phyloP scores from a whole-genome alignment of 1,140 invertebrate genomes.

The Diploscapter pachys region DNA sequence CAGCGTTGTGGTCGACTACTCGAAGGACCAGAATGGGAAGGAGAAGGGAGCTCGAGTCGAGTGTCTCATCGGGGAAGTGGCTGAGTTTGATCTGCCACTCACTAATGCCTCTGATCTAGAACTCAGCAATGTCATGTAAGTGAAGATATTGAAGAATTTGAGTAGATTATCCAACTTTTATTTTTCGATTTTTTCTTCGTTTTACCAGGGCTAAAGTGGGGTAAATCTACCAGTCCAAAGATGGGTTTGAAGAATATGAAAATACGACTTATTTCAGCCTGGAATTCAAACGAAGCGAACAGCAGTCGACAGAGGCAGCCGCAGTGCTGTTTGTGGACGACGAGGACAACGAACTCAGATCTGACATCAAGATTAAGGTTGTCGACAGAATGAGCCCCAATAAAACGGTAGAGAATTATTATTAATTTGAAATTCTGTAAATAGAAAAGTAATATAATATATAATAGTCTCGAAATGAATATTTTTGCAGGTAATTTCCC shows the following conservation, averaged over 20 bases:
- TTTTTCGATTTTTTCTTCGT: too few species aligned
- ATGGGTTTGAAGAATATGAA: neutral
- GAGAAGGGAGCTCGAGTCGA: neutral
- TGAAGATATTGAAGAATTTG: too few species aligned
- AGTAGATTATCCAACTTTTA: too few species aligned
- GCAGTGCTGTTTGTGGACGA: conserved; percentile 30
- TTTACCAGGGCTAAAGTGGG: too few species aligned
- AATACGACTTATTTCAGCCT: neutral
- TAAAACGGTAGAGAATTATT: neutral
- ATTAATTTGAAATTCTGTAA: neutral
- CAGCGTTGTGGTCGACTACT: too few species aligned
- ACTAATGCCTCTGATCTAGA: neutral
- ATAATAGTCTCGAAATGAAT: neutral
- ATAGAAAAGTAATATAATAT: neutral
- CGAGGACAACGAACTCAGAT: conserved; percentile 14
- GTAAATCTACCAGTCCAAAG: too few species aligned
- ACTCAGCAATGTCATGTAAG: neutral
- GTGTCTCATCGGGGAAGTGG: conserved; percentile 30
- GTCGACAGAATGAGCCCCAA: neutral
- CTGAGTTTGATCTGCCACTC: conserved; percentile 5
- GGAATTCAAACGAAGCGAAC: conserved; percentile 24
- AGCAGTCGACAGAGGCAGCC: conserved; percentile 11
- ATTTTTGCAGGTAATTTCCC: conserved; percentile 15
- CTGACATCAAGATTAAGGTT: conserved; percentile 4
- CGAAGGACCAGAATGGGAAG: neutral